These are phyloP conservation scores for Kryptolebias marmoratus DNA, from an alignment of 2,113 vertebrate genomes.

Conservation along the genomic window DNA sequence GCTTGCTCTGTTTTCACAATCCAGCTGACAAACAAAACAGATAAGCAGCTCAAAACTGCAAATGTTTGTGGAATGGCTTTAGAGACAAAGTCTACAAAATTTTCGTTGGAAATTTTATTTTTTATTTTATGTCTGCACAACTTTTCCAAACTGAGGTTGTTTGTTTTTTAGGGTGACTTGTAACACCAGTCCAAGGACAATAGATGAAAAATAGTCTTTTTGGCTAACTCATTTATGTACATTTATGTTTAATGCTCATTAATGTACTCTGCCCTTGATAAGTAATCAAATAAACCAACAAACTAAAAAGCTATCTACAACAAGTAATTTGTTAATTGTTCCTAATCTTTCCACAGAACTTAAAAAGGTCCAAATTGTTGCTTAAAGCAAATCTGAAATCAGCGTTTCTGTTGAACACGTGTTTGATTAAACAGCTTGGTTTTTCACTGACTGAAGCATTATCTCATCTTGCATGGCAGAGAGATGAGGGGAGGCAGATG, in stretches of 20 bases:
- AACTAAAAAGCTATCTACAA: too few relatives aligned
- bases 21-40: not conserved
- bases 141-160: too few relatives aligned
- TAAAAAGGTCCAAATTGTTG: not conserved
- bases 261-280: too few relatives aligned
- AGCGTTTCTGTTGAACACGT: not conserved
- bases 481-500: not conserved
- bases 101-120: not conserved
- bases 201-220: too few relatives aligned
- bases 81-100: not conserved
- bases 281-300: too few relatives aligned
- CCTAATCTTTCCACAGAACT: too few relatives aligned
- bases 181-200: too few relatives aligned
- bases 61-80: conserved; percentile 4
- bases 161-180: too few relatives aligned
- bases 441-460: conserved; percentile 2
- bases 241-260: too few relatives aligned
- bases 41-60: not conserved
- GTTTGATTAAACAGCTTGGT: not conserved
- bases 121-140: not conserved
- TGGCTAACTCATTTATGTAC: too few relatives aligned
- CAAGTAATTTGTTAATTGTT: too few relatives aligned
- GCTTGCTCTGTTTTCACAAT: not conserved
- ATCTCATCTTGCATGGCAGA: conserved; percentile 53
- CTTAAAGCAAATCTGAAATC: conserved; percentile 1